Conservation (phyloP, 2,888 invertebrate genomes). For the Apocheima hispidaria region DNA sequence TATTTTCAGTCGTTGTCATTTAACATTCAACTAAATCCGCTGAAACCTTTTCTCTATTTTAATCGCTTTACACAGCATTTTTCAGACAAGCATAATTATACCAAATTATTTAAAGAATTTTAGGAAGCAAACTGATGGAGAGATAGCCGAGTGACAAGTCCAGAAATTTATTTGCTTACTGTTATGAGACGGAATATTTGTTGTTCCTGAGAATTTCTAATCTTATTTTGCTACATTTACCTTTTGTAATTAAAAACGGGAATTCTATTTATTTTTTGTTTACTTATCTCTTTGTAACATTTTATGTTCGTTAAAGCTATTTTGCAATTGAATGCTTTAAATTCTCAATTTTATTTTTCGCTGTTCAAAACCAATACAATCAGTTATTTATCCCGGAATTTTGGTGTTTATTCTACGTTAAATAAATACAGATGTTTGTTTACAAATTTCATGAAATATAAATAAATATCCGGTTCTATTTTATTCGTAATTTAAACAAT, state of each 20-base stretch:
- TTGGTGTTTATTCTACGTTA: neutral
- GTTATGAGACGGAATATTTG: slow-evolving; percentile 17
- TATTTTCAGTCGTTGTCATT: too few relatives aligned
- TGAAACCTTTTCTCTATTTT: too few relatives aligned
- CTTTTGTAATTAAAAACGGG: slow-evolving; percentile 32
- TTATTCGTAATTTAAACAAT: too few relatives aligned
- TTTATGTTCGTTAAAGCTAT: slow-evolving; percentile 7
- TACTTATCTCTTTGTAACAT: slow-evolving; percentile 18
- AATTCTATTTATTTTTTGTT: slow-evolving; percentile 22
- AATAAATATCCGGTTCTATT: too few relatives aligned
- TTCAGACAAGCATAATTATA: too few relatives aligned
- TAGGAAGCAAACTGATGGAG: neutral
- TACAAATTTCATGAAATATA: too few relatives aligned
- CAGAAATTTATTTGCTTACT: neutral
- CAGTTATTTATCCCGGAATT: neutral
- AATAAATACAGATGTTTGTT: too few relatives aligned
- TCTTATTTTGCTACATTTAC: slow-evolving; percentile 25
- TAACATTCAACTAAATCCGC: too few relatives aligned
- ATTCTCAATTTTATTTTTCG: neutral
- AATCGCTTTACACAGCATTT: neutral
- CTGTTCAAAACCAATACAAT: neutral
- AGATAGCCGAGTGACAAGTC: neutral
- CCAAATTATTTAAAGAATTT: neutral
- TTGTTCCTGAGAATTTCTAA: slow-evolving; percentile 18
- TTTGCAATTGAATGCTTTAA: slow-evolving; percentile 1